Conservation (phyloP, 2,113 vertebrate genomes). For the Corythoichthys haematopterus region DNA sequence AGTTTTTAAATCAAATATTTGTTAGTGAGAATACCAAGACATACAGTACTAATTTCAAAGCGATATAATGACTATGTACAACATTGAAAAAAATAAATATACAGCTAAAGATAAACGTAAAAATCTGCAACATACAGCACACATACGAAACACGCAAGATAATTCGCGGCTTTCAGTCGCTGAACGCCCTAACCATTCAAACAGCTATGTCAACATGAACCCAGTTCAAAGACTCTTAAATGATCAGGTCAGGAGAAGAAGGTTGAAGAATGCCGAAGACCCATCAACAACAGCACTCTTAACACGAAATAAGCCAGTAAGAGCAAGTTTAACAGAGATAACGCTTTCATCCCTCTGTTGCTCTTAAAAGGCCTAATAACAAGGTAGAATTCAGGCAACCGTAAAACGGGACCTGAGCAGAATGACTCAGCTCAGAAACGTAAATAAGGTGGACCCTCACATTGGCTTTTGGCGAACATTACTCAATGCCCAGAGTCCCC, state of each 20-base stretch:
- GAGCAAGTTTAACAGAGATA: slow-evolving; percentile 70
- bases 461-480: slow-evolving; percentile 52
- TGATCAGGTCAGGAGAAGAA: slow-evolving; percentile 60
- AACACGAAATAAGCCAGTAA: slow-evolving; percentile 71
- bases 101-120: neutral
- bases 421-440: slow-evolving; percentile 66
- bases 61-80: neutral
- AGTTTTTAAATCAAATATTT: no score
- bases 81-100: neutral
- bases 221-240: slow-evolving; percentile 63
- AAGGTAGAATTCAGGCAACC: slow-evolving; percentile 73
- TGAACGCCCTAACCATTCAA: slow-evolving; percentile 36
- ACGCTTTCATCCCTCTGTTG: slow-evolving; percentile 72
- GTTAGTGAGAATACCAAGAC: neutral
- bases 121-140: neutral
- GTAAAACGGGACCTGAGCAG: slow-evolving; percentile 66
- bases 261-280: slow-evolving; percentile 70
- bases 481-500: slow-evolving; percentile 59
- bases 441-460: slow-evolving; percentile 68
- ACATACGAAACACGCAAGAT: slow-evolving; percentile 58
- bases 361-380: slow-evolving; percentile 78
- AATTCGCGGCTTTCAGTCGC: slow-evolving; percentile 1
- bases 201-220: slow-evolving; percentile 48
- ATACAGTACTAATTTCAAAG: neutral
- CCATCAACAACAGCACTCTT: slow-evolving; percentile 69